phyloP scores from a whole-genome alignment of 2,797 vertebrate species.

The Oreortyx pictus region DNA sequence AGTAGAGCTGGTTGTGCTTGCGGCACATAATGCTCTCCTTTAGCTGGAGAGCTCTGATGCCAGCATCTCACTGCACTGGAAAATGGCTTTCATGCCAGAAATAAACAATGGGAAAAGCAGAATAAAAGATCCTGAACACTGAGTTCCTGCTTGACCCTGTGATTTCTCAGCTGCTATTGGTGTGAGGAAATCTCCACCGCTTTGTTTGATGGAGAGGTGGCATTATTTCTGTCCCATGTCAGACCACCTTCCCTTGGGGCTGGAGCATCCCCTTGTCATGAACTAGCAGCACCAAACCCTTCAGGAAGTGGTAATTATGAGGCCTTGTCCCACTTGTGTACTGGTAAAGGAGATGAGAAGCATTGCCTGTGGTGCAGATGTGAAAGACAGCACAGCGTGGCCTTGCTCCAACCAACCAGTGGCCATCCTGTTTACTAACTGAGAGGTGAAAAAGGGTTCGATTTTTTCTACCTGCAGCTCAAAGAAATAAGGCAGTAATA shows the following conservation, averaged over 20 bases:
- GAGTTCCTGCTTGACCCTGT: conserved; percentile 52
- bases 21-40: conserved; percentile 32
- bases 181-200: neutral
- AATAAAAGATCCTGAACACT: conserved; percentile 63
- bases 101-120: conserved; percentile 38
- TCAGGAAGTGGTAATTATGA: neutral
- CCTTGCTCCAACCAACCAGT: neutral
- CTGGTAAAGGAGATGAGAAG: neutral
- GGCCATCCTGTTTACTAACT: neutral
- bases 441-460: neutral
- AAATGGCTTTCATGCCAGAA: conserved; percentile 50
- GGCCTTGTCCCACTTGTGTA: neutral
- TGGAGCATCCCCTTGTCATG: neutral
- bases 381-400: rapidly evolving
- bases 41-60: neutral
- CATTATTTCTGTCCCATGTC: neutral
- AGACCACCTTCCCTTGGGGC: neutral
- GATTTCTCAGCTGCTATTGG: conserved; percentile 51
- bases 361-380: neutral
- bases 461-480: neutral
- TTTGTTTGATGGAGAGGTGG: conserved; percentile 34
- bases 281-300: neutral
- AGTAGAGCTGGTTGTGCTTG: neutral
- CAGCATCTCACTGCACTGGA: conserved; percentile 23
- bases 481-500: neutral